Conservation (phyloP, 2,113 vertebrate genomes). For the Urocynchramus pylzowi region DNA sequence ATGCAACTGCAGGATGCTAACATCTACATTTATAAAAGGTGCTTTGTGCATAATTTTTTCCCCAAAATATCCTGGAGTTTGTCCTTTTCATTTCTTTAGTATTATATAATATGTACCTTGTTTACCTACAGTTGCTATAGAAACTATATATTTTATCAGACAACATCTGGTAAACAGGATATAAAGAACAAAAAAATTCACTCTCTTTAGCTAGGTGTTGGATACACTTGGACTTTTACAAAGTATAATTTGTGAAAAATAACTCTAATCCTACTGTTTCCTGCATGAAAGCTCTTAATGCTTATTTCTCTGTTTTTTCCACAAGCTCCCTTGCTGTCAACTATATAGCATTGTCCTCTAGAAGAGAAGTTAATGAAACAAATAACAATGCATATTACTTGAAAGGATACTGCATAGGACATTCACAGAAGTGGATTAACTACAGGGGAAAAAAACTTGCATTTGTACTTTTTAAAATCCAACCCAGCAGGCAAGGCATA, state of each 20-base stretch:
- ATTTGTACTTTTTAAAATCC: not conserved
- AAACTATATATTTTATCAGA: not conserved
- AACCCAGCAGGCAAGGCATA: not conserved
- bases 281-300: not conserved
- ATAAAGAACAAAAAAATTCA: not conserved
- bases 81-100: not conserved
- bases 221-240: not conserved
- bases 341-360: not conserved
- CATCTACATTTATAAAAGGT: not conserved
- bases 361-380: not conserved
- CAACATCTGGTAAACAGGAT: not conserved
- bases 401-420: not conserved
- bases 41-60: not conserved
- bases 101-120: not conserved
- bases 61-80: not conserved
- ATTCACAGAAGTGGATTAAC: not conserved
- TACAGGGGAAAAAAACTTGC: not conserved
- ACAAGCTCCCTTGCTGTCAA: not conserved
- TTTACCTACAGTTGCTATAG: conserved; percentile 40
- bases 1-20: not conserved
- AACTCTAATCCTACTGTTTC: not conserved
- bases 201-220: not conserved
- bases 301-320: not conserved
- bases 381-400: not conserved
- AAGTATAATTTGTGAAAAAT: conserved; percentile 10